Conservation (phyloP, 1,140 invertebrate species). For the Medauroidea extradentata region DNA sequence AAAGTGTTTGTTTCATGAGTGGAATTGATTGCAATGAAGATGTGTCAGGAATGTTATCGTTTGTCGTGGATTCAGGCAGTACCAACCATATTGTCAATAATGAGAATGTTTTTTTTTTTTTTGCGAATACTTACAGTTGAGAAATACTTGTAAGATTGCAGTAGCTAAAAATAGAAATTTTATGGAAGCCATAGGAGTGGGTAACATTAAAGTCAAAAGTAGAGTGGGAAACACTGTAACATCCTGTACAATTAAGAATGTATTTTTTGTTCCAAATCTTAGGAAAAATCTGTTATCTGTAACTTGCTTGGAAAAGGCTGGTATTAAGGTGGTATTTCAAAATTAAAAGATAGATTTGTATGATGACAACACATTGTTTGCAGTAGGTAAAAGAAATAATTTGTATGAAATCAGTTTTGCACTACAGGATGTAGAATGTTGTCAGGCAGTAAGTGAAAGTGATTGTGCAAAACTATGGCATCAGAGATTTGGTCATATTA, state of each 20-base stretch:
- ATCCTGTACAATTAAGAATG: slow-evolving; percentile 20
- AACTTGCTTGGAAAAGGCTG: slow-evolving; percentile 14
- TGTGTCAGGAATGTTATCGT: no score
- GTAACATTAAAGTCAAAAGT: no score
- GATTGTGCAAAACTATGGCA: slow-evolving; percentile 2
- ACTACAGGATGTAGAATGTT: background rate
- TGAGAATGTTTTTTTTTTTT: slow-evolving; percentile 16
- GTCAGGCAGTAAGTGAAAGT: slow-evolving; percentile 6
- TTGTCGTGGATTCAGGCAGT: slow-evolving; percentile 26
- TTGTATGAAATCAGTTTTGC: slow-evolving; percentile 2
- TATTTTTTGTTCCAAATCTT: slow-evolving; percentile 12
- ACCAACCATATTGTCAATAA: slow-evolving; percentile 24
- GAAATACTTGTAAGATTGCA: slow-evolving; percentile 18
- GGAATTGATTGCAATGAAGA: no score
- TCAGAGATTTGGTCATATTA: slow-evolving; percentile 23
- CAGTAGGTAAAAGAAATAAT: background rate
- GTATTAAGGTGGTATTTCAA: slow-evolving; percentile 15
- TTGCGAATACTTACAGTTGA: slow-evolving; percentile 14
- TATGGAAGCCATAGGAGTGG: slow-evolving; percentile 12
- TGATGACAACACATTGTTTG: background rate
- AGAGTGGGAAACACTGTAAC: slow-evolving; percentile 16
- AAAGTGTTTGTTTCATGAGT: no score
- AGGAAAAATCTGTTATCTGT: slow-evolving; percentile 23
- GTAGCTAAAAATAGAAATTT: slow-evolving; percentile 19
- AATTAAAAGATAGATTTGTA: slow-evolving; percentile 15